Base-by-base conservation (phyloP, 2,113 vertebrate genomes). In the Gobiocypris rarus region DNA sequence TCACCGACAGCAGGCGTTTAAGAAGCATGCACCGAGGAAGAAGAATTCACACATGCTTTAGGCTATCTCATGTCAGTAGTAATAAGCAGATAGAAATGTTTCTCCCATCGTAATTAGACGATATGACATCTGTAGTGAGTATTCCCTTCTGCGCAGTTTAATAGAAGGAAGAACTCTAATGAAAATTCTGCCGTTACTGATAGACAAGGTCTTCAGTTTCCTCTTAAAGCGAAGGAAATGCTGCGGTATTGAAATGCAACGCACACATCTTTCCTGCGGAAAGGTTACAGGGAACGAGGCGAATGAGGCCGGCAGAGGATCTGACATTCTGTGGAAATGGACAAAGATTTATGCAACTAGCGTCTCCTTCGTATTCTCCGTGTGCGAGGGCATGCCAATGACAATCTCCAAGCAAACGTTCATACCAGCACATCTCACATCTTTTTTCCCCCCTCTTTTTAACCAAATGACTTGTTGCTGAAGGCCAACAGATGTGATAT, bases 291-390 rank as follows among this genome's bases (percentile, higher is more conserved):
- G 83, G 77, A 43, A 86, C 74, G 74, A 83, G 80, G 13, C 81
- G 83, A 85, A 59, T 86, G 81, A 90, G 90, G 90, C 90, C 88
- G 82, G 84, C 86, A 87, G 92, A 91, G 85, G 83, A 86, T 90
- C 90, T 89, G 88, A 93, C 92, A 92, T 93, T 93, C 90, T 90
- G 91, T 90, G 92, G 91, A 85, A 85, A 87, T 85, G 83, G 91
- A 90, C 89, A 90, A 77, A 89, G 90, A 91, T 93, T 91, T 92
- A 93, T 93, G 92, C 90, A 91, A 91, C 92, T 88, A 89, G 92
- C 91, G 73, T 90, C 91, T 91, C 88, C 87, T 90, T 83, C 85
- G 41, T 70, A 70, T 59, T 86, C 80, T 70, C 24, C n/a, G 24
- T 52, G 26, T 24, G 67, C 19, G 70, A 73, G 63, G 26, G 90